phyloP scores from a whole-genome alignment of 2,888 invertebrate genomes.

The Protophormia terraenovae region DNA sequence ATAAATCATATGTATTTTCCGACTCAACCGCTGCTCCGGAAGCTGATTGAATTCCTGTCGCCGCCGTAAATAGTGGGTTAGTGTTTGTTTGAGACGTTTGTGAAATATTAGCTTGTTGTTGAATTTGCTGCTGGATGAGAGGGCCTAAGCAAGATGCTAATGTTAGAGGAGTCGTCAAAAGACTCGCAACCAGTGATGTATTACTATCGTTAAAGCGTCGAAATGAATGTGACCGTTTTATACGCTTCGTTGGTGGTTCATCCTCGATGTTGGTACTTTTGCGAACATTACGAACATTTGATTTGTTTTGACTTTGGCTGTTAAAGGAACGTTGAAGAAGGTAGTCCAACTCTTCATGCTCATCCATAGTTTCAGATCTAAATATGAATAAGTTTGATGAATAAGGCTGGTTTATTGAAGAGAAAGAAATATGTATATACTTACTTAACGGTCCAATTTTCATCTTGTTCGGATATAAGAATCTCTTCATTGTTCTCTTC shows the following conservation, averaged over 20 bases:
- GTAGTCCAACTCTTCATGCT: conserved; percentile 60
- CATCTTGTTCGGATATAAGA: conserved; percentile 64
- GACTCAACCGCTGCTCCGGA: neutral
- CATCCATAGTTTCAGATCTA: conserved; percentile 63
- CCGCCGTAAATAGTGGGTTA: neutral
- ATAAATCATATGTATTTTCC: conserved; percentile 74
- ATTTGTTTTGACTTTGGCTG: neutral
- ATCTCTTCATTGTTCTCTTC: conserved; percentile 62
- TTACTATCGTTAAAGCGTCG: conserved; percentile 48
- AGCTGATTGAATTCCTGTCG: neutral
- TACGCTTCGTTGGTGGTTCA: conserved; percentile 34
- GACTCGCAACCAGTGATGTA: conserved; percentile 52
- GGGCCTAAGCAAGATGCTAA: conserved; percentile 59
- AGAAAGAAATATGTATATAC: too few species aligned
- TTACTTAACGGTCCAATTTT: conserved; percentile 63
- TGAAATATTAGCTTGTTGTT: conserved; percentile 34
- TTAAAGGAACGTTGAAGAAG: conserved; percentile 54
- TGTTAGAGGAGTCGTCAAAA: conserved; percentile 59
- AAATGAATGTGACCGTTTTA: conserved; percentile 46
- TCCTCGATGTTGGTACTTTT: neutral
- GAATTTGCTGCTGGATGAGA: conserved; percentile 59
- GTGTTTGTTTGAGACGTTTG: neutral
- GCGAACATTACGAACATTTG: conserved; percentile 18
- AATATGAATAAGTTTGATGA: neutral
- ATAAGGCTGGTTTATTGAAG: too few species aligned